Percentiles rank a stretch among this genome's conserved stretches.
Conservation (phyloP, 92 coral and sea anemone species). For the Micromussa lordhowensis region DNA sequence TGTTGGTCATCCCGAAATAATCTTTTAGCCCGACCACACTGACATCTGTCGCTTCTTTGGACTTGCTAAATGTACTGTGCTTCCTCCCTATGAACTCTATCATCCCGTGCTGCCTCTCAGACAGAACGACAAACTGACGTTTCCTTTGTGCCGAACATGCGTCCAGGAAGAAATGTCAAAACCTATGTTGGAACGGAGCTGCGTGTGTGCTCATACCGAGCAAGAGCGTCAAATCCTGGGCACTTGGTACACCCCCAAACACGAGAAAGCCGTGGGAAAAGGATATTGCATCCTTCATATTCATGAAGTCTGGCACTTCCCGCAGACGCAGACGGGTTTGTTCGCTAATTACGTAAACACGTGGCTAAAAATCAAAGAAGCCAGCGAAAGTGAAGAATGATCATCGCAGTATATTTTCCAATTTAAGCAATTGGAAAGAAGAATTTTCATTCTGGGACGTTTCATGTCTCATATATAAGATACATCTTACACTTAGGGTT, state of each 20-base stretch:
- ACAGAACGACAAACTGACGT: background rate
- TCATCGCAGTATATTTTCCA: too few relatives aligned
- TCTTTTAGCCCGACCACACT: background rate
- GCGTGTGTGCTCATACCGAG: background rate
- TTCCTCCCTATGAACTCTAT: background rate
- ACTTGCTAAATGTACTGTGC: background rate
- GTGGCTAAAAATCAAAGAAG: too few relatives aligned
- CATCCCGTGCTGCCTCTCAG: background rate
- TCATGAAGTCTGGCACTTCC: too few relatives aligned
- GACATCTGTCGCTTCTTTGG: background rate
- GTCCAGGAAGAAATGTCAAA: background rate
- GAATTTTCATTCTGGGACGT: too few relatives aligned
- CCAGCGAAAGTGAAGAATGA: too few relatives aligned
- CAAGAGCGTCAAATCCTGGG: background rate
- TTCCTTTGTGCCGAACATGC: background rate
- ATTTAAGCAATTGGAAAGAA: too few relatives aligned
- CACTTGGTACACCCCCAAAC: background rate
- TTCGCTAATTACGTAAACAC: too few relatives aligned
- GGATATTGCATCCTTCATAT: too few relatives aligned
- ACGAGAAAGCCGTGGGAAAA: background rate
- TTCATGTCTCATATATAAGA: too few relatives aligned
- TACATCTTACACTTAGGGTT: too few relatives aligned
- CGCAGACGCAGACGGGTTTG: too few relatives aligned
- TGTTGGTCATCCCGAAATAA: background rate
- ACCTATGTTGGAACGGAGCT: background rate